Percentiles rank a stretch among this genome's conserved stretches.
Conservation (phyloP, 2,888 invertebrate genomes). For the Teleogryllus oceanicus region DNA sequence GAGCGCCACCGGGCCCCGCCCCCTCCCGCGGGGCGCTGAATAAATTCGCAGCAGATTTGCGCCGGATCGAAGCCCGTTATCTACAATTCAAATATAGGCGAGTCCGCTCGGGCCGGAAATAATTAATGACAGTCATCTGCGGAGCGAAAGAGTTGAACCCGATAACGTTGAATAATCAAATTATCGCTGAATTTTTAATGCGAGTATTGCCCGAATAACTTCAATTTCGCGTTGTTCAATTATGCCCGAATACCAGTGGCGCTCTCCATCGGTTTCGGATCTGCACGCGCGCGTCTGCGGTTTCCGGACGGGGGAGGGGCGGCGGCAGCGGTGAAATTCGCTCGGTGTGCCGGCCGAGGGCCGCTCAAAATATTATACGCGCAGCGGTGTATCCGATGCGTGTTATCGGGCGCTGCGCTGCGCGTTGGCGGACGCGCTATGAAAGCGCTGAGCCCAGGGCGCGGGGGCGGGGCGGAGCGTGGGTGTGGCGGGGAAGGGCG, state of each 20-base stretch:
- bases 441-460: too few species aligned
- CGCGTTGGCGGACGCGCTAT: too few species aligned
- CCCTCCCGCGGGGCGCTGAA: neutral
- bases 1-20: neutral
- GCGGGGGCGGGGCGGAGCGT: too few species aligned
- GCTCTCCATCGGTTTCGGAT: conserved; percentile 2
- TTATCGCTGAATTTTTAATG: conserved; percentile 18
- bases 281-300: conserved; percentile 10
- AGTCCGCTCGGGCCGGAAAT: neutral
- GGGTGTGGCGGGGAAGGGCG: too few species aligned
- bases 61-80: conserved; percentile 1
- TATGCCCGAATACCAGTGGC: conserved; percentile 18
- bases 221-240: conserved; percentile 18
- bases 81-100: conserved; percentile 18
- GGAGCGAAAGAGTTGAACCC: conserved; percentile 9
- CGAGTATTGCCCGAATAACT: conserved; percentile 18
- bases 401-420: neutral
- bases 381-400: neutral
- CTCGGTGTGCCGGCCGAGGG: neutral
- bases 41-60: conserved; percentile 18
- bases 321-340: neutral
- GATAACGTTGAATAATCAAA: conserved; percentile 18
- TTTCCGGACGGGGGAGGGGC: neutral
- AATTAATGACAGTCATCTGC: conserved; percentile 18
- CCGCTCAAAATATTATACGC: neutral